Evolutionary conservation across 2,888 invertebrate genomes (phyloP).

Genomic region (Hemistola chrysoprasaria): DNA sequence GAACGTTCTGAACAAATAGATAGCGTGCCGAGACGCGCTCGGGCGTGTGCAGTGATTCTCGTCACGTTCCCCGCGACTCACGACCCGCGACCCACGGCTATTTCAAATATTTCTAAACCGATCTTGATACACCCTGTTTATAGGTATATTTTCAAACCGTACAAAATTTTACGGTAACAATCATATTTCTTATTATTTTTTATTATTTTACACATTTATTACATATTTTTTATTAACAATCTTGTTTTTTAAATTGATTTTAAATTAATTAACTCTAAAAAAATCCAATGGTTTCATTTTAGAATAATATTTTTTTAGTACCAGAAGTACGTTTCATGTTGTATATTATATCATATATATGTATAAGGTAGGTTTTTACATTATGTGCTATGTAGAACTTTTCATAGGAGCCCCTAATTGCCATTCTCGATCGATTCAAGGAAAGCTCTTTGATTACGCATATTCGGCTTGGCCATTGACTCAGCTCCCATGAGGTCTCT

Average conservation of each 20-base stretch:
- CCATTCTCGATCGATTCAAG: slow-evolving; percentile 21
- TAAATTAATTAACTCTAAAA: too few relatives aligned
- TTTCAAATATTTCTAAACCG: slow-evolving; percentile 55
- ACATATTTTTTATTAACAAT: too few relatives aligned
- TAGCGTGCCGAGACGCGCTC: slow-evolving; percentile 36
- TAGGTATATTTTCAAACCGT: slow-evolving; percentile 25
- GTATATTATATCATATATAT: too few relatives aligned
- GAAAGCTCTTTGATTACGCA: slow-evolving; percentile 38
- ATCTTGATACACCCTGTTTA: slow-evolving; percentile 40
- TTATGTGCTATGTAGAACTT: too few relatives aligned
- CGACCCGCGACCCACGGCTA: slow-evolving; percentile 48
- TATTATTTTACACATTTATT: too few relatives aligned
- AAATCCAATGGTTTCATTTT: too few relatives aligned
- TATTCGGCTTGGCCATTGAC: slow-evolving; percentile 50
- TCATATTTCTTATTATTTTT: too few relatives aligned
- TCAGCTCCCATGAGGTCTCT: slow-evolving; percentile 59
- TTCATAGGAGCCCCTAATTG: slow-evolving; percentile 26
- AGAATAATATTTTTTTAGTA: too few relatives aligned
- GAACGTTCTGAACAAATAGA: slow-evolving; percentile 38
- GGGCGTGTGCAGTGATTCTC: slow-evolving; percentile 48
- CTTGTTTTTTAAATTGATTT: too few relatives aligned
- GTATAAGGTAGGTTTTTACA: too few relatives aligned
- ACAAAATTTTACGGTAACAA: too few relatives aligned
- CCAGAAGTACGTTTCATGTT: too few relatives aligned
- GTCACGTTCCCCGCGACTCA: slow-evolving; percentile 54